Evolutionary conservation across 2,797 vertebrate species (phyloP), one percentile per base, ranked within the genome.

Genomic region (Rousettus madagascariensis): DNA sequence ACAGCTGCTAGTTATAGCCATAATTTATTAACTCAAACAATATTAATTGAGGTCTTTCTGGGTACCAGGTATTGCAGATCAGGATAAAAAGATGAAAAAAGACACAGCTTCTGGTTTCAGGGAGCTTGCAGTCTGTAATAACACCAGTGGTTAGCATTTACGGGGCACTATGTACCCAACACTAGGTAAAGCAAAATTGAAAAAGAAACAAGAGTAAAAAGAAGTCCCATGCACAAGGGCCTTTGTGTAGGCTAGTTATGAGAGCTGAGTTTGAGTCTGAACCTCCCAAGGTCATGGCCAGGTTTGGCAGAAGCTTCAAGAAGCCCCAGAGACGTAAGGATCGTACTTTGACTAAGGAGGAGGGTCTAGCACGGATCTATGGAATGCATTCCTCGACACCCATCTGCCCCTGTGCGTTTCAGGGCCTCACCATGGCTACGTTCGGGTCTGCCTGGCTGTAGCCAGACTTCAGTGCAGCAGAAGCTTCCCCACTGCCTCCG

Each of bases 1-100:
- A 51, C 13, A 43, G n/a, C 53, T 55, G 16, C 63, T 82, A 80
- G 88, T 88, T 91, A 15, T 71, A 66, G 30, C 19, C 66, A 83
- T 72, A 66, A 82, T 86, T 91, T 55, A 59, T 84, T 78, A 93
- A 71, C 36, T 87, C 61, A 92, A 63, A 53, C 22, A 71, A 17
- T 90, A 82, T 57, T 61, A 53, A 41, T 15, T 49, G 51, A 74
- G 20, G 24, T 38, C 36, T 94, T 95, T 79, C 59, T 86, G 53
- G 46, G 43, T 24, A 38, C 46, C 89, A 49, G 33, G 36, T 38
- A 33, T 43, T 66, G 8, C 66, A 16, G 75, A 28, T 41, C 30
- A 11, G 24, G 75, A 53, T 75, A 28, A 38, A 71, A 75, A 33
- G 43, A 46, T 51, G 28, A 7, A 28, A 36, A 77, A 6, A 28